Conservation (phyloP, 2,888 invertebrate species). For the Cistogaster globosa region DNA sequence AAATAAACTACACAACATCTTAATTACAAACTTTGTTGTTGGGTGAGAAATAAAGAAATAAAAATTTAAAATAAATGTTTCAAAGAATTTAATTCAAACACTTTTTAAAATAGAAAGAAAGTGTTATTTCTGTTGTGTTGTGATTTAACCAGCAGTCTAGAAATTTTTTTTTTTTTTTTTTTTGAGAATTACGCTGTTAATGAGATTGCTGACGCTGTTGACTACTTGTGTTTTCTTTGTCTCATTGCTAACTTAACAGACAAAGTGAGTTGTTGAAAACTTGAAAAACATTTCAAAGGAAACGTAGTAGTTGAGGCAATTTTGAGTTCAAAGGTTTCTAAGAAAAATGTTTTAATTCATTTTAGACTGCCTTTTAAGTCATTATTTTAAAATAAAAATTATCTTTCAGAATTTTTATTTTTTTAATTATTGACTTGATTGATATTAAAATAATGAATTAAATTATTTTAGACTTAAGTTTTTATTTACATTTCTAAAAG, state of each 20-base stretch:
- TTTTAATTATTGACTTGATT: too few relatives aligned
- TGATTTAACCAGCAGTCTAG: too few relatives aligned
- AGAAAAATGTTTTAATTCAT: too few relatives aligned
- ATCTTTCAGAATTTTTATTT: too few relatives aligned
- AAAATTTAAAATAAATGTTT: background rate
- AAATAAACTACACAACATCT: background rate
- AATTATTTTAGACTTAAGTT: too few relatives aligned
- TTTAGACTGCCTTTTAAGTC: too few relatives aligned
- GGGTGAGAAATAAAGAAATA: background rate
- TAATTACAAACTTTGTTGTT: background rate
- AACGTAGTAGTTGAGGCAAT: background rate
- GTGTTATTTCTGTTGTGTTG: background rate
- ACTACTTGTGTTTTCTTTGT: slow-evolving; percentile 36
- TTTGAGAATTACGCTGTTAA: background rate
- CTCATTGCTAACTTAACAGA: slow-evolving; percentile 11
- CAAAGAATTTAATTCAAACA: slow-evolving; percentile 14
- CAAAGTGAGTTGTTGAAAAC: slow-evolving; percentile 25
- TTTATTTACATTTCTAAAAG: too few relatives aligned
- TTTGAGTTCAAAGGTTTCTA: too few relatives aligned
- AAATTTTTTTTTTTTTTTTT: background rate
- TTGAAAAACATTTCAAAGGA: background rate
- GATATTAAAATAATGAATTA: too few relatives aligned
- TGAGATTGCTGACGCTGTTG: background rate
- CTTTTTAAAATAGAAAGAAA: slow-evolving; percentile 20
- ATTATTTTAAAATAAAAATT: too few relatives aligned